Evolutionary conservation across 2,797 vertebrate genomes (phyloP), one percentile per base, ranked within the genome.

Genomic region (Echiichthys vipera): DNA sequence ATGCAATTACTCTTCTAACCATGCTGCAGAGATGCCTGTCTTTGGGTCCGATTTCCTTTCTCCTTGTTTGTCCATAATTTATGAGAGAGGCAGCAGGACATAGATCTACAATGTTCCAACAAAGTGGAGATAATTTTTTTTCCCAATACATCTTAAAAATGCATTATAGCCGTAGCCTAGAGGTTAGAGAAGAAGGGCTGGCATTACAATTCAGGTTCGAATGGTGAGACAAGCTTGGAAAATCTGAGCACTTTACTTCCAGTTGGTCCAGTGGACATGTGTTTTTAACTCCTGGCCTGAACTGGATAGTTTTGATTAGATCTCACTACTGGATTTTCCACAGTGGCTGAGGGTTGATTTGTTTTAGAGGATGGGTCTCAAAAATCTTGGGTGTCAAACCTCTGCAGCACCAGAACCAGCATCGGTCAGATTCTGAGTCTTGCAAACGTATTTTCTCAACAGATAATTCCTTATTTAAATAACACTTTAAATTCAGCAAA

Each of bases 1-100:
- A 84, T 89, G 77, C 84, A 65, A 88, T 89, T 80, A 85, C 62
- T 77, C 75, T 20, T 74, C 76, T 54, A 63, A 63, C 65, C 24
- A 13, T 27, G 69, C 42, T 24, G 40, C 42, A 57, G 25, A 79
- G 70, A 81, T 53, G 62, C 27, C 34, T 42, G 66, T 71, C 71
- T 62, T 10, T 68, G 58, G 36, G 47, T 43, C 58, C 78, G 65
- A 78, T 77, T 29, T 57, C n/a, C 51, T 50, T 51, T 80, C 66
- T 65, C 68, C 27, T 20, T 32, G 43, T 45, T 46, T 37, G 15
- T 89, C 14, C 68, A 80, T 85, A 57, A 71, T 88, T 84, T 63
- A 84, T 80, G 59, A 78, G 81, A 17, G 64, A 58, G 51, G 43
- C 65, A 65, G 55, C 50, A 18, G 62, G 46, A 74, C 43, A 43